These are phyloP conservation scores for Silurus aristotelis DNA, from an alignment of 2,797 vertebrate species.

Conservation along the genomic window DNA sequence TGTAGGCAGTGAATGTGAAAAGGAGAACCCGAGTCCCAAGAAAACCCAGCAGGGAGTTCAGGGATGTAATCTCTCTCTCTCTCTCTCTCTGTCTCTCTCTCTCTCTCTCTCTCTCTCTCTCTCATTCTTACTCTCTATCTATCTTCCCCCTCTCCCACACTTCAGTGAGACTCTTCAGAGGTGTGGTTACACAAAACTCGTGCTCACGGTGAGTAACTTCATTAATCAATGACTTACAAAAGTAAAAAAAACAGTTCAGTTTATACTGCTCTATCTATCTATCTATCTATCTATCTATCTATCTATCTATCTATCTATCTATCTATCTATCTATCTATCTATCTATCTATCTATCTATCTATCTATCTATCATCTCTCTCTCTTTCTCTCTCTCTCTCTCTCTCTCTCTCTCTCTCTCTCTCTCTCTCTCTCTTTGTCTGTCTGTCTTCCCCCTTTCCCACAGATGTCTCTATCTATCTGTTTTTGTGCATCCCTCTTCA, in stretches of 20 bases:
- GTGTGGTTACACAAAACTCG: too few species aligned
- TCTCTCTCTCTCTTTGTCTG: background rate
- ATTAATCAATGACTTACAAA: too few species aligned
- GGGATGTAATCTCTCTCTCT: background rate
- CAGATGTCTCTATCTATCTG: background rate
- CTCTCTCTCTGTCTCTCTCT: background rate
- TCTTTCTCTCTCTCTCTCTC: background rate
- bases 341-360: background rate
- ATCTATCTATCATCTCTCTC: background rate
- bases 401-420: background rate
- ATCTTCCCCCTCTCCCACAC: too few species aligned
- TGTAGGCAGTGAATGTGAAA: too few species aligned
- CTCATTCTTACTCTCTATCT: too few species aligned
- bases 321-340: conserved; percentile 18
- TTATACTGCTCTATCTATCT: background rate
- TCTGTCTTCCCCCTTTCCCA: background rate
- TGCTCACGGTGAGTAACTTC: too few species aligned
- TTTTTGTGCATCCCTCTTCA: background rate
- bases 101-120: too few species aligned
- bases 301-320: background rate
- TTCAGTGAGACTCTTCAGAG: too few species aligned
- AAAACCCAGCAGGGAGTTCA: too few species aligned
- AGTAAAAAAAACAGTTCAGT: too few species aligned
- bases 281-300: background rate
- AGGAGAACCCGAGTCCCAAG: too few species aligned